Evolutionary conservation across 2,888 invertebrate genomes (phyloP), one percentile per base, ranked within the genome.

Genomic region (Caenorhabditis sulstoni): DNA sequence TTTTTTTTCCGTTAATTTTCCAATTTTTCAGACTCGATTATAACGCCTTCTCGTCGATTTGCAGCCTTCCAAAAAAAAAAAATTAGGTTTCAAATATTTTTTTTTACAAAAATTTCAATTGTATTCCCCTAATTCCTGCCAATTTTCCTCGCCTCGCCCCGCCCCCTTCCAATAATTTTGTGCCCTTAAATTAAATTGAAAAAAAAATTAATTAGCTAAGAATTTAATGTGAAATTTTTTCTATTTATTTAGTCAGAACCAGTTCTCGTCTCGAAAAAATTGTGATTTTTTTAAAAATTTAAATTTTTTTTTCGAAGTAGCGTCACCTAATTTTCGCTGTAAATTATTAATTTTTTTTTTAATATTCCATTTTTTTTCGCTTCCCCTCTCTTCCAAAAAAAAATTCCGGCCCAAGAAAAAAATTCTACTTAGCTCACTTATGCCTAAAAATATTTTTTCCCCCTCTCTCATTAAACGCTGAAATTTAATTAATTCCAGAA

Each of bases 11-110:
- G n/a, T n/a, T 22, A 52, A 37, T 20, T 47, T 14, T 64, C 22
- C 37, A 20, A 29, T 53, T 22, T 76, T 76, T 68, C 75, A 76
- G 75, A 76, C 75, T 37, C 75, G 75, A 76, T 68, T 76, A 76
- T 76, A 68, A 62, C 41, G 20, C 50, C 44, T 29, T 1, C 41
- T 41, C 41, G 41, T 14, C 41, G 14, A 11, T 14, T 41, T 41
- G n/a, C 11, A 41, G 12, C 41, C 4, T 3, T 41, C 14, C 11
- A 41, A 3, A 41, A 14, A 14, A 41, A 41, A 41, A 14, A 14
- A 41, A 8, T 7, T 29, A 29, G 29, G 29, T 7, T 29, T 7
- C 7, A 29, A 29, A 29, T 5, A 29, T 29, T 5, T 7, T 5
- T 5, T 29, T 29, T 41, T 41, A 4, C 41, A 3, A 4, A 41